A percentile compares a stretch with the other conserved stretches of the same genome.
phyloP scores from a whole-genome alignment of 1,140 invertebrate species.

The Agrypnia vestita region DNA sequence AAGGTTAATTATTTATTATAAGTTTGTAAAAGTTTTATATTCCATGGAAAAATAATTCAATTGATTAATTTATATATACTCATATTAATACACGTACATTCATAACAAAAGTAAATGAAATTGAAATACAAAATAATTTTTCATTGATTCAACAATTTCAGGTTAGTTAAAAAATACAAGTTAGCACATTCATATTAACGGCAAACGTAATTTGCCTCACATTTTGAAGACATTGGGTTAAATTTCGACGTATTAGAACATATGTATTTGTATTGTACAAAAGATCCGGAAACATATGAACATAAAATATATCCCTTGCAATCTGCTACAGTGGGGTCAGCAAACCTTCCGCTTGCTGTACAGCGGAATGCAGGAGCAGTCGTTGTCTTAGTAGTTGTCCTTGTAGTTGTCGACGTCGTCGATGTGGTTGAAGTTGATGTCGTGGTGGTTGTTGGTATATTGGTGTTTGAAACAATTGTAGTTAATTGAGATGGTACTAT shows the following conservation, averaged over 20 bases:
- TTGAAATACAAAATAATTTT: neutral
- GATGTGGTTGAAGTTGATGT: neutral
- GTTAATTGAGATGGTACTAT: too few species aligned
- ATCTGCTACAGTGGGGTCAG: slow-evolving; percentile 8
- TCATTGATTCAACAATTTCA: neutral
- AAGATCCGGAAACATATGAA: neutral
- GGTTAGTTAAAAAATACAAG: neutral
- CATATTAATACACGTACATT: neutral
- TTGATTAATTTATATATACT: neutral
- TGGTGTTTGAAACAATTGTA: too few species aligned
- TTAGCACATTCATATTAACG: neutral
- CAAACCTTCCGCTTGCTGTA: neutral
- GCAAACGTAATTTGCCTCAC: slow-evolving; percentile 16
- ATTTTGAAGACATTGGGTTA: slow-evolving; percentile 14
- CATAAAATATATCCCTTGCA: slow-evolving; percentile 33
- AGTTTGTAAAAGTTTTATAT: too few species aligned
- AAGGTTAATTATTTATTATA: too few species aligned
- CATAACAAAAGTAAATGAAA: neutral
- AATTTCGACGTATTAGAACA: slow-evolving; percentile 8
- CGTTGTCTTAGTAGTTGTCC: neutral
- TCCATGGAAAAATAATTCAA: neutral
- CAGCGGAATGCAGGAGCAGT: neutral
- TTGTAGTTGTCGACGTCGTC: neutral
- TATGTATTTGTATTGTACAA: slow-evolving; percentile 27
- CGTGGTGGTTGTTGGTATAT: too few species aligned